Evolutionary conservation across 2,113 vertebrate species (phyloP).

Genomic region (Malurus alboscapulatus): DNA sequence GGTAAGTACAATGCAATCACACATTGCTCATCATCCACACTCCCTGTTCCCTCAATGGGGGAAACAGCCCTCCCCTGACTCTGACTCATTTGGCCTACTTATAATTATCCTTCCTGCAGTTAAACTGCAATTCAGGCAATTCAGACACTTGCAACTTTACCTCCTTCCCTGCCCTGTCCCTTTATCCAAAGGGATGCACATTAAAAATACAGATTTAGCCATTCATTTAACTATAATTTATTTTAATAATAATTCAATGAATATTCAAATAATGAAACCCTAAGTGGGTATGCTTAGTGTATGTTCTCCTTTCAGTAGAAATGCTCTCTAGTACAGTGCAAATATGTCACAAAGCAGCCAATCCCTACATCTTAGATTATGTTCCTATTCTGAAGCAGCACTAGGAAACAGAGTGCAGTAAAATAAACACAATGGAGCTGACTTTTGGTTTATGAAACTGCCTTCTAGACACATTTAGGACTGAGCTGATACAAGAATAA

Average conservation of each 20-base stretch:
- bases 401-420: not conserved
- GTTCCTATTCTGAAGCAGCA: not conserved
- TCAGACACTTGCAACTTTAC: not conserved
- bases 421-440: not conserved
- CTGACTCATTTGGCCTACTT: constrained; percentile 6
- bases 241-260: not conserved
- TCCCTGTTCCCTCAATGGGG: not conserved
- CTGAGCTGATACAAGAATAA: not conserved
- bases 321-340: not conserved
- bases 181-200: not conserved
- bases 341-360: constrained; percentile 15
- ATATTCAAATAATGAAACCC: not conserved
- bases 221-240: not conserved
- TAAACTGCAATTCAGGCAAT: not conserved
- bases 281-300: not conserved
- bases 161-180: not conserved
- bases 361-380: constrained; percentile 25
- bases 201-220: not conserved
- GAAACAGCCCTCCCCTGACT: not conserved
- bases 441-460: not conserved
- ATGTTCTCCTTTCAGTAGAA: not conserved
- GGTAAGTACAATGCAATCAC: not conserved
- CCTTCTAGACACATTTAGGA: not conserved
- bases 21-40: not conserved
- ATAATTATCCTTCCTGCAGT: not conserved